Conservation (phyloP, 92 coral and sea anemone species). For the Phymanthus crucifer region DNA sequence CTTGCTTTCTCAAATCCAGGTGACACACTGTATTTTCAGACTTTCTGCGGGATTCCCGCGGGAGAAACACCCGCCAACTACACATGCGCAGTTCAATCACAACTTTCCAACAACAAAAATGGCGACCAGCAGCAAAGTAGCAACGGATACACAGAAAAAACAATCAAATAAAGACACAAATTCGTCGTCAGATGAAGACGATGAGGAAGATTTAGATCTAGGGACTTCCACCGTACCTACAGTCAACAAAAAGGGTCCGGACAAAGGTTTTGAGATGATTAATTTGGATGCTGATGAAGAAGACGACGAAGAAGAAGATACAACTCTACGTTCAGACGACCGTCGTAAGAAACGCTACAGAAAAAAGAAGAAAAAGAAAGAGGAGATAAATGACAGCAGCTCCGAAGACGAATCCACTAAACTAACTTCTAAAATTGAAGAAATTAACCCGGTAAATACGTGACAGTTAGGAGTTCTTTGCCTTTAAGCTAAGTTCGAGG, state of each 20-base stretch:
- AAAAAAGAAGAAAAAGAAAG: conserved; percentile 83
- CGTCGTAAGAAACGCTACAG: conserved; percentile 65
- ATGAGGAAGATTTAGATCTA: conserved; percentile 65
- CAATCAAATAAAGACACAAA: conserved; percentile 20
- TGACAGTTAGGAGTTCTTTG: not conserved
- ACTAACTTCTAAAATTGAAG: conserved; percentile 38
- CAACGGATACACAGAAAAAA: conserved; percentile 46
- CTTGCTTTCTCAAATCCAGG: no score
- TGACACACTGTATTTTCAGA: not conserved
- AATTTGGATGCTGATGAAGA: conserved; percentile 91
- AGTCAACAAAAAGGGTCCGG: conserved; percentile 46
- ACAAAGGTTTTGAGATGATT: conserved; percentile 83
- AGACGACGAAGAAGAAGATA: conserved; percentile 82
- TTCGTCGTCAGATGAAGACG: conserved; percentile 58
- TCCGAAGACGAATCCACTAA: conserved; percentile 82
- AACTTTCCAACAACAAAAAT: conserved; percentile 51
- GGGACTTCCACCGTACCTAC: conserved; percentile 62
- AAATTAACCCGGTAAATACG: conserved; percentile 82
- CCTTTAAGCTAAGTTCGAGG: not conserved
- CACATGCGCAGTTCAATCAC: conserved; percentile 33
- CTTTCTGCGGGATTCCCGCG: conserved; percentile 11
- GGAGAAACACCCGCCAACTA: not conserved
- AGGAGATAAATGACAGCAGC: conserved; percentile 76
- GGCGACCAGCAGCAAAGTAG: conserved; percentile 65
- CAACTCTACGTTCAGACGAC: conserved; percentile 68